Conservation (phyloP, 2,113 vertebrate genomes). For the Prochilodus magdalenae region DNA sequence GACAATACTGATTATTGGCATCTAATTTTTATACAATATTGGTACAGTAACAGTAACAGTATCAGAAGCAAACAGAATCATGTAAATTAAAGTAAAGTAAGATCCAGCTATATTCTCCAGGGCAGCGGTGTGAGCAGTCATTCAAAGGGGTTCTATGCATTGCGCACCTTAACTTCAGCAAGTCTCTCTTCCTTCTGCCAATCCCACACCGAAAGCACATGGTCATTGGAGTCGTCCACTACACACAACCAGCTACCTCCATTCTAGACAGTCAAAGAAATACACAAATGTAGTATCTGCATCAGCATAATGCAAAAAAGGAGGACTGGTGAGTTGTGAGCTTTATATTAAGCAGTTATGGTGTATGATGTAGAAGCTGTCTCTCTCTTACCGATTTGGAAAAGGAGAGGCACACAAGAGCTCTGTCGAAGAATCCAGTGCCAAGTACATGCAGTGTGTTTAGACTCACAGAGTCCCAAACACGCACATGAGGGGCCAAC, state of each 20-base stretch:
- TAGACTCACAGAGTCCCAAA: constrained; percentile 97
- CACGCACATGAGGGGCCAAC: constrained; percentile 92
- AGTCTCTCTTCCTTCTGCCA: constrained; percentile 95
- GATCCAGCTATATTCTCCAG: background rate
- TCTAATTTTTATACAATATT: too few relatives aligned
- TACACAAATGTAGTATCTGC: background rate
- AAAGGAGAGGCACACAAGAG: constrained; percentile 93
- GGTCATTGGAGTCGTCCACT: constrained; percentile 96
- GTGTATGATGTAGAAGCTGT: background rate
- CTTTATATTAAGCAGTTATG: background rate
- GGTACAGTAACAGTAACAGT: too few relatives aligned
- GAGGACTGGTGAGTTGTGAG: background rate
- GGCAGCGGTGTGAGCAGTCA: background rate
- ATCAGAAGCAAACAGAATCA: too few relatives aligned
- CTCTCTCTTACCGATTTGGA: constrained; percentile 92
- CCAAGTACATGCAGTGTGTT: constrained; percentile 96
- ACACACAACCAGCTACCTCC: constrained; percentile 91
- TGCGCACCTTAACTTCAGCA: constrained; percentile 90
- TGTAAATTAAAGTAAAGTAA: background rate
- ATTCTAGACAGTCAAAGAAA: constrained; percentile 77
- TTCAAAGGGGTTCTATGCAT: background rate
- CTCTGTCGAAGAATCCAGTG: constrained; percentile 91
- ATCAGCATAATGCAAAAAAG: background rate
- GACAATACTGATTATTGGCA: too few relatives aligned
- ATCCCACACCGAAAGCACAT: constrained; percentile 96